Evolutionary conservation across 2,113 vertebrate genomes (phyloP).

Genomic region (Copsychus sechellarum): DNA sequence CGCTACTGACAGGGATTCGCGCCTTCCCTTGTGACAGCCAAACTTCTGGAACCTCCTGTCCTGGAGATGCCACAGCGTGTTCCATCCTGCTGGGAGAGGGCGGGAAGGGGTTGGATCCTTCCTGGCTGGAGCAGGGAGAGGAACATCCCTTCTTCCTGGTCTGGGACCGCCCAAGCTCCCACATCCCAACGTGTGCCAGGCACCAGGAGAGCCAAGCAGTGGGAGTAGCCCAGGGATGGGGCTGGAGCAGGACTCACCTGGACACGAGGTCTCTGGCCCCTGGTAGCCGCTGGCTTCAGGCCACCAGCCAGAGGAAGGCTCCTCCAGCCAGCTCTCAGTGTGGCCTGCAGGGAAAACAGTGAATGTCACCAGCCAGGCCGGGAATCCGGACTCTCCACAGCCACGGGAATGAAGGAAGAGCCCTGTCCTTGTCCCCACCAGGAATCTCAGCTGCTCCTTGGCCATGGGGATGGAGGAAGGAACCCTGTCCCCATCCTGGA

Average conservation of each 20-base stretch:
- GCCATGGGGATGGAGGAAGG: fast-evolving
- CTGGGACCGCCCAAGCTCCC: fast-evolving
- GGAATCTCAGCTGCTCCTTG: neutral
- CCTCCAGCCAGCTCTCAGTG: fast-evolving
- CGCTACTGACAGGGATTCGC: fast-evolving
- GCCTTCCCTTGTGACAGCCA: fast-evolving
- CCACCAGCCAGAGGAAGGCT: neutral
- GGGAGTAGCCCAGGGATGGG: neutral
- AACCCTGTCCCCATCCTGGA: neutral
- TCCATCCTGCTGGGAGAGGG: neutral
- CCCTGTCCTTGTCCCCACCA: neutral
- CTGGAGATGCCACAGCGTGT: neutral
- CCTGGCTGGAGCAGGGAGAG: neutral
- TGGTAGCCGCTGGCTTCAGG: fast-evolving
- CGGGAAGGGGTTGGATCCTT: neutral
- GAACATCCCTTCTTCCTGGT: neutral
- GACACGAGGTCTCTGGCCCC: fast-evolving
- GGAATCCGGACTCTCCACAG: neutral
- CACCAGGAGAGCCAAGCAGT: fast-evolving
- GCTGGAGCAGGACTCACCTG: neutral
- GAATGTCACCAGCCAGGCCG: fast-evolving
- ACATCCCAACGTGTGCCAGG: neutral
- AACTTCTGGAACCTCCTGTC: neutral
- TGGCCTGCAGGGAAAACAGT: neutral
- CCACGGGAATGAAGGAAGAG: neutral